Evolutionary conservation across 2,888 invertebrate genomes (phyloP), one percentile per base, ranked within the genome.

Genomic region (Eudemis profundana): DNA sequence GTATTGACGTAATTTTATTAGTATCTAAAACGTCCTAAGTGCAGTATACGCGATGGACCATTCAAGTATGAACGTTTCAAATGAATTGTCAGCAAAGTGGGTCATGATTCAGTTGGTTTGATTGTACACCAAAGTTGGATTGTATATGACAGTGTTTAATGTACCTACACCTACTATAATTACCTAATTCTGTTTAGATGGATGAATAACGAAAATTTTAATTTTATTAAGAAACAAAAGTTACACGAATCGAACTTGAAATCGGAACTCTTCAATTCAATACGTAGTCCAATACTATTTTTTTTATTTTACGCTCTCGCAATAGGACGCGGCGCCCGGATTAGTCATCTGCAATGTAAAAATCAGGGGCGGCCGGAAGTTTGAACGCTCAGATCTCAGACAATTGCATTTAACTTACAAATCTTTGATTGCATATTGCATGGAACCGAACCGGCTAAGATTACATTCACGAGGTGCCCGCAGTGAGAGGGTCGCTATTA

Each of bases 401-500:
- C 59, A 60, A 65, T 60, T 53, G 59, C 65, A 59, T 65, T 60
- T 60, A 46, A 65, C 51, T 65, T 65, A 60, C 65, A 65, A 65
- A 65, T 65, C 65, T 51, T 53, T 65, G 60, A 65, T 65, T 65
- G 65, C 60, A 60, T 65, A 65, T 60, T 65, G 51, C 65, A 65
- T 60, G 50, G 65, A 51, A 63, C 53, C 56, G 64, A 62, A 56
- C 57, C 51, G 38, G 66, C 69, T 62, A 69, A 69, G 72, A 72
- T 73, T 72, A 62, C 70, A 71, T 71, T 67, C 67, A 51, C 59
- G 64, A 64, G 59, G 59, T 65, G 54, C 44, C 61, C 60, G 66
- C 63, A 67, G 66, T 60, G 51, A 56, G 66, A n/a, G 66, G 69
- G 63, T 70, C 71, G 74, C 63, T 73, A 72, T 73, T 70, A 75